Evolutionary conservation across 2,797 vertebrate species (phyloP).

Genomic region (Meriones psammophilus): DNA sequence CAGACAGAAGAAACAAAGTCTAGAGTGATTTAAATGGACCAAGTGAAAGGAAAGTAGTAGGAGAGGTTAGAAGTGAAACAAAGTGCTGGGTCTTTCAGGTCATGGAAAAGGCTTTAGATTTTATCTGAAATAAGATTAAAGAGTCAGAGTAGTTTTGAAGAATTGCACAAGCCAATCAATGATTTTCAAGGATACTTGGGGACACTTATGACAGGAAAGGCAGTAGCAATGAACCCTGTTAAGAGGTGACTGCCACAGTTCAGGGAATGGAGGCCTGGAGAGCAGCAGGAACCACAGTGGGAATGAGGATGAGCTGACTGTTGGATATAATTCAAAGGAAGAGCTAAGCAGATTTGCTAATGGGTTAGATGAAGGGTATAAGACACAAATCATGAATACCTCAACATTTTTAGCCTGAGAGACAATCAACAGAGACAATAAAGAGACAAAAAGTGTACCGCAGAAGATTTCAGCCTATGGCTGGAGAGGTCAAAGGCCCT

Average conservation of each 20-base stretch:
- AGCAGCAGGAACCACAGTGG: not conserved
- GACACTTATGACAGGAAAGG: not conserved
- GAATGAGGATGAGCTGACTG: not conserved
- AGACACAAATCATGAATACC: not conserved
- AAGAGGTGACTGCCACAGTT: not conserved
- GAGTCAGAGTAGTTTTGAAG: not conserved
- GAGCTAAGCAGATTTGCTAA: not conserved
- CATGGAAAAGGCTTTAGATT: not conserved
- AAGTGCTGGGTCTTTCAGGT: not conserved
- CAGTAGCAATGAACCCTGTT: not conserved
- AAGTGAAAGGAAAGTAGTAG: not conserved
- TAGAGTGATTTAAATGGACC: not conserved
- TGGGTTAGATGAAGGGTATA: not conserved
- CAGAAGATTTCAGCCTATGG: not conserved
- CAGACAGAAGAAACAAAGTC: not conserved
- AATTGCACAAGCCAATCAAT: not conserved
- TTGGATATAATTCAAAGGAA: not conserved
- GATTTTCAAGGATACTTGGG: not conserved
- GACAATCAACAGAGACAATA: not conserved
- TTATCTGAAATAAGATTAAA: not conserved
- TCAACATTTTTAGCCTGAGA: not conserved
- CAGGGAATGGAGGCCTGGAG: not conserved
- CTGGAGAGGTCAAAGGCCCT: not conserved
- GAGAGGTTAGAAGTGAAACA: not conserved
- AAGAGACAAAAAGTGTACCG: not conserved